Evolutionary conservation across 2,888 invertebrate species (phyloP), one percentile per base, ranked within the genome.

Genomic region (Cephus nigrinus): DNA sequence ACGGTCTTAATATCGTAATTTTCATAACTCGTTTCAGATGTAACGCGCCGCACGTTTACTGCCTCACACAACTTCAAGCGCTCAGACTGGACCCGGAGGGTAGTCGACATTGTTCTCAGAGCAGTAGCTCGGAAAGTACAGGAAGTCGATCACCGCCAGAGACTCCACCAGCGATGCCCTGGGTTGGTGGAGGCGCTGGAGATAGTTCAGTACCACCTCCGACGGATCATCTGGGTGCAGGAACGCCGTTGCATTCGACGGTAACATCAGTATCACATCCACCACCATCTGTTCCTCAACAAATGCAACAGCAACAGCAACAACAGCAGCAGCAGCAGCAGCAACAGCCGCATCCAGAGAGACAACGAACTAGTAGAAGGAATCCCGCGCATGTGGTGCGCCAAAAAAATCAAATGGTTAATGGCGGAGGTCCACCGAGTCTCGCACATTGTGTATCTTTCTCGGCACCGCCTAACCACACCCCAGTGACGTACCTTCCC

Each of bases 81-180:
- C 85, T 94, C 77, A 92, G 91, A 79, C 83, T 93, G 71, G 93
- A 93, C 69, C 92, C 92, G 4, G 93, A 93, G 74, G 92, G 89
- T 82, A 92, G 91, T 78, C 90, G 93, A 75, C 93, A 93, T 73
- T 92, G 92, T 81, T 93, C 93, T 3, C 93, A 93, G 82, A 93
- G 93, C 81, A 92, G 93, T 76, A 90, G 91, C 76, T 92, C 92
- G 32, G 93, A 92, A 80, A 93, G 93, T 79, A 92, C 93, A 73
- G 91, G 92, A 31, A 92, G 93, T 82, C 93, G 93, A 81, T 93
- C 93, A 31, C 93, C 94, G 0, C 93, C 93, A 12, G 94, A 94
- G 83, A 94, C 94, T 40, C 92, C 94, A 89, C 92, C 93, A 87
- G 92, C 93, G 89, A 92, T 92, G 86, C 88, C 92, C 84, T 88